Base-by-base conservation (phyloP, 2,888 invertebrate species). In the Apamea crenata region DNA sequence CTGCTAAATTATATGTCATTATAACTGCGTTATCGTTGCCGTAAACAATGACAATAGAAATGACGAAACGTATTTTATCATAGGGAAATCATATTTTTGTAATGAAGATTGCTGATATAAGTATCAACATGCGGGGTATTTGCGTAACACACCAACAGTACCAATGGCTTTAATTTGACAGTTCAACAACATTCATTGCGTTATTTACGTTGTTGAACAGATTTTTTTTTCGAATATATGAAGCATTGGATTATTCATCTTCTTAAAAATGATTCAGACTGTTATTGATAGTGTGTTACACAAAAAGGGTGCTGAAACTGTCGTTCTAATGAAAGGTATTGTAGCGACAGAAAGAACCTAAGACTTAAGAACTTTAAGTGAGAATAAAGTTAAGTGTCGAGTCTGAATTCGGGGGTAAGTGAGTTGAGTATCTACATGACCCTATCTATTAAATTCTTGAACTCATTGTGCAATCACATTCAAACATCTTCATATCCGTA, bases 1-100 rank as follows among this genome's bases (percentile, higher is more conserved):
- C 21, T 32, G 10, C 25, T 36, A 75, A 67, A 77, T 68, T 29
- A 63, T 53, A 10, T 77, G 21, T 77, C 61, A 82, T 77, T 81
- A 71, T 40, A 72, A 72, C 56, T 68, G 29, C 36, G 61, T 74
- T 74, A 32, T 8, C 32, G 25, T 36, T 2, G 18, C 47, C 36
- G 61, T 74, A 67, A 56, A 74, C 66, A 70, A 70, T 50, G 61
- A 63, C 61, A 71, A 32, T 47, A 68, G 53, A 71, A 66, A 74
- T 66, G 16, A 74, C 66, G 70, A 66, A 80, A 63, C n/a, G 4
- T 61, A 25, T 53, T 67, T 67, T 61, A 67, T 67, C 29, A 61
- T 77, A 53, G 50, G 21, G 44, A 53, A 68, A 72, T 81, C 67
- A 16, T 61, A 36, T 32, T 72, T 72, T 61, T 14, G 36, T 68